These are phyloP conservation scores for Mesodorylaimus sp. DNA, from an alignment of 2,888 invertebrate genomes.

Conservation along the genomic window DNA sequence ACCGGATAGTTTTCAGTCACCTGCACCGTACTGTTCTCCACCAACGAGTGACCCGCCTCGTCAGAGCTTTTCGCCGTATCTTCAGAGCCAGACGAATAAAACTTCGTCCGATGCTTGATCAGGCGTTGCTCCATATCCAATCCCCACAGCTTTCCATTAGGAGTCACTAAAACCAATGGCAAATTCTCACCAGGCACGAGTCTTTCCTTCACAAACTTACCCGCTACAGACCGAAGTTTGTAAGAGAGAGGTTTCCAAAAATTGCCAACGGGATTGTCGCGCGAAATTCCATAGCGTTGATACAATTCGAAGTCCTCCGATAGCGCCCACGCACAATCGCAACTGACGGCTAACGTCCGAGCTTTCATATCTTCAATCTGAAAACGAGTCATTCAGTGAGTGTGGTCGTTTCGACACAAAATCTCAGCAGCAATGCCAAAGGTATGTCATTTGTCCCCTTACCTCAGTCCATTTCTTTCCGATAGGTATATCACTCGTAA, in stretches of 20 bases:
- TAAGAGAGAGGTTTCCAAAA: too few relatives aligned
- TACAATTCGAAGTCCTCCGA: constrained; percentile 24
- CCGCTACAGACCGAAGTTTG: too few relatives aligned
- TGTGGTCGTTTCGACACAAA: not conserved
- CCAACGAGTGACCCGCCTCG: too few relatives aligned
- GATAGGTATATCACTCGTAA: constrained; percentile 34
- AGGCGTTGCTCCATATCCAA: not conserved
- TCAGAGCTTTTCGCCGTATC: too few relatives aligned
- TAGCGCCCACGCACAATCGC: constrained; percentile 27
- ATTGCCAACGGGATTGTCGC: constrained; percentile 21
- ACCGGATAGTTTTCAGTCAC: too few relatives aligned
- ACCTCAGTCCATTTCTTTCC: constrained; percentile 35
- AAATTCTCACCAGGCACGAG: not conserved
- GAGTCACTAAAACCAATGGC: constrained; percentile 3
- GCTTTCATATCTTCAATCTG: constrained; percentile 7
- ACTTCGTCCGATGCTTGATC: not conserved
- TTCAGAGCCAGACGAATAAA: not conserved
- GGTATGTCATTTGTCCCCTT: not conserved
- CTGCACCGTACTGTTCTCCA: too few relatives aligned
- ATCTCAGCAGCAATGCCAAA: not conserved
- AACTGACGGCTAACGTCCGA: not conserved
- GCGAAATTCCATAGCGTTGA: constrained; percentile 25
- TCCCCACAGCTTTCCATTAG: constrained; percentile 1
- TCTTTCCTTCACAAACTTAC: too few relatives aligned
- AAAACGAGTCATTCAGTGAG: not conserved